Conservation (phyloP, 2,797 vertebrate species). For the Syngnathus rostellatus region DNA sequence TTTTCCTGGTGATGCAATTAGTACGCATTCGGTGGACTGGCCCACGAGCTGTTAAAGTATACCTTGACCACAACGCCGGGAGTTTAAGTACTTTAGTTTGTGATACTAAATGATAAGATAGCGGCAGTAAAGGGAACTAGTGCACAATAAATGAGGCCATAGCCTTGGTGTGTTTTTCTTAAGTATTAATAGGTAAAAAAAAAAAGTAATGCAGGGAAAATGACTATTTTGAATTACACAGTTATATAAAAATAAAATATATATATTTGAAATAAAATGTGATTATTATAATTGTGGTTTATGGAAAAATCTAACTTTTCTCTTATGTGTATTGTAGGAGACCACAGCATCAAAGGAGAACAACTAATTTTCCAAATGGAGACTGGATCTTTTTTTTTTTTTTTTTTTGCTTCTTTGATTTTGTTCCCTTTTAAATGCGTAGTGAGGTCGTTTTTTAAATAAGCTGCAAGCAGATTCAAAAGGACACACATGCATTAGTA, state of each 20-base stretch:
- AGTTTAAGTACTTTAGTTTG: slow-evolving; percentile 48
- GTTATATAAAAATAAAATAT: neutral
- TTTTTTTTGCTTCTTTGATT: neutral
- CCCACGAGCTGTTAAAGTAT: slow-evolving; percentile 51
- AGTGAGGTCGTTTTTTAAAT: slow-evolving; percentile 13
- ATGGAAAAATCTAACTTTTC: neutral
- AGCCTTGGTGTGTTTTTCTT: neutral
- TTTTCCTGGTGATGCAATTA: neutral
- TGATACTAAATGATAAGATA: slow-evolving; percentile 70
- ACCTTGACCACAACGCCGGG: slow-evolving; percentile 51
- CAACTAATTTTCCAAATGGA: neutral
- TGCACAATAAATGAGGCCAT: slow-evolving; percentile 28
- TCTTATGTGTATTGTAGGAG: neutral
- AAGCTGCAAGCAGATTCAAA: slow-evolving; percentile 51
- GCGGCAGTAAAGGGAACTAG: slow-evolving; percentile 17
- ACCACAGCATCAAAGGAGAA: neutral
- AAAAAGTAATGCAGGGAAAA: neutral
- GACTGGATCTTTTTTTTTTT: neutral
- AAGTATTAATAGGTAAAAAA: neutral
- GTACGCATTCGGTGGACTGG: neutral
- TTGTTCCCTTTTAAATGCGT: neutral
- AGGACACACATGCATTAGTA: slow-evolving; percentile 61
- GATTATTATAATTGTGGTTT: neutral
- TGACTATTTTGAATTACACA: neutral
- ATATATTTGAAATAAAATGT: neutral